phyloP scores from a whole-genome alignment of 2,888 invertebrate genomes.

The Coremacera marginata region DNA sequence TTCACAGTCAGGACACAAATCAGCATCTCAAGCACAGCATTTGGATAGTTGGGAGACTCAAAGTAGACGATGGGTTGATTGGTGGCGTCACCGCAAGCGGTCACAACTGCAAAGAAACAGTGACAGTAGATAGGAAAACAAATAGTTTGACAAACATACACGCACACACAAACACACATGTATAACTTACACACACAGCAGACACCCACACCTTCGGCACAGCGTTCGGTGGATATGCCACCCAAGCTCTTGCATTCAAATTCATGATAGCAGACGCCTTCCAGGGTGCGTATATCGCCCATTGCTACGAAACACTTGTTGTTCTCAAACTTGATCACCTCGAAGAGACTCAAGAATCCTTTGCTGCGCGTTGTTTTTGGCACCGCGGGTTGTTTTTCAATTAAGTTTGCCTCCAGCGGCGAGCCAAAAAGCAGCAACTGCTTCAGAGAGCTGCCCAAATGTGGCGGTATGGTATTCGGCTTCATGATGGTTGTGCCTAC shows the following conservation, averaged over 20 bases:
- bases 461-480: conserved; percentile 47
- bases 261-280: conserved; percentile 79
- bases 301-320: conserved; percentile 71
- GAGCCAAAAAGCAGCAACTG: conserved; percentile 59
- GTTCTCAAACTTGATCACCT: conserved; percentile 79
- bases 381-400: conserved; percentile 53
- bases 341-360: conserved; percentile 77
- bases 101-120: conserved; percentile 71
- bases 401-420: conserved; percentile 59
- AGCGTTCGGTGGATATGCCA: conserved; percentile 76
- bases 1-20: conserved; percentile 77
- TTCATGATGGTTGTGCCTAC: conserved; percentile 58
- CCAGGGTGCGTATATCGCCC: conserved; percentile 71
- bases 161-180: background rate
- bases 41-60: conserved; percentile 79
- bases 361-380: conserved; percentile 55
- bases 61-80: conserved; percentile 78
- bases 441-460: conserved; percentile 57
- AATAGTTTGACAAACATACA: background rate
- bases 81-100: conserved; percentile 76
- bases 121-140: background rate
- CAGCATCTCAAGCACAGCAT: conserved; percentile 72
- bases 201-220: conserved; percentile 80
- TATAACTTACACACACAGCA: conserved; percentile 80
- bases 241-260: conserved; percentile 76